Base-by-base conservation (phyloP, 2,797 vertebrate species). In the Acanthornis magna region DNA sequence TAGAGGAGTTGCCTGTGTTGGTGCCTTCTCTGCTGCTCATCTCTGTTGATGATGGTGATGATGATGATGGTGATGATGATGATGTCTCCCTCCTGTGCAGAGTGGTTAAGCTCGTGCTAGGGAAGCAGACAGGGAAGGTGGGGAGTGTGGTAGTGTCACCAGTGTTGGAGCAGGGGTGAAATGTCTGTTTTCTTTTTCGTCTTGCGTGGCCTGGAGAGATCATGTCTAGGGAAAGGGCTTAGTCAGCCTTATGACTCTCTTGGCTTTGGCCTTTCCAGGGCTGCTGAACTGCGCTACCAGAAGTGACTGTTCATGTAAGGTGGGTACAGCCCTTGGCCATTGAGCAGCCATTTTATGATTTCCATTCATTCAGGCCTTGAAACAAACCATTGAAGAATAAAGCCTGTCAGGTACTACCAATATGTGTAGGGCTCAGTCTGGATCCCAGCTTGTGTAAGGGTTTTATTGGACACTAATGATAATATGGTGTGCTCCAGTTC, bases 381-480 rank as follows among this genome's bases (percentile, higher is more conserved):
- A 90, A 82, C 5, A 38, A 85, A 57, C 9, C 43, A 38, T 34
- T 55, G 50, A 82, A 87, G n/a, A 76, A 61, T 79, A 84, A 90
- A 66, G 60, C 47, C 45, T 34, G 2, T 75, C 67, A 67, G 34
- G 14, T 90, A 38, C 83, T 79, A 86, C 22, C 4, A 7, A 26
- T 32, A 27, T 43, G 30, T 3, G 10, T 68, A 80, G 74, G 53
- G 71, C 72, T 89, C 75, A 74, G 79, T 88, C 57, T 89, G 67
- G n/a, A 61, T 90, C 58, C 50, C 20, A 70, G 77, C 60, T 54
- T 68, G 38, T 58, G 15, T 76, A 34, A 58, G 61, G 57, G 25
- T 93, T 94, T 90, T 78, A 54, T 32, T 51, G 93, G 77, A 74
- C 45, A 53, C 74, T 89, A 81, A 71, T 95, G 87, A 67, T 82